phyloP scores from a whole-genome alignment of 2,888 invertebrate genomes.

The Drosophila sordidula region DNA sequence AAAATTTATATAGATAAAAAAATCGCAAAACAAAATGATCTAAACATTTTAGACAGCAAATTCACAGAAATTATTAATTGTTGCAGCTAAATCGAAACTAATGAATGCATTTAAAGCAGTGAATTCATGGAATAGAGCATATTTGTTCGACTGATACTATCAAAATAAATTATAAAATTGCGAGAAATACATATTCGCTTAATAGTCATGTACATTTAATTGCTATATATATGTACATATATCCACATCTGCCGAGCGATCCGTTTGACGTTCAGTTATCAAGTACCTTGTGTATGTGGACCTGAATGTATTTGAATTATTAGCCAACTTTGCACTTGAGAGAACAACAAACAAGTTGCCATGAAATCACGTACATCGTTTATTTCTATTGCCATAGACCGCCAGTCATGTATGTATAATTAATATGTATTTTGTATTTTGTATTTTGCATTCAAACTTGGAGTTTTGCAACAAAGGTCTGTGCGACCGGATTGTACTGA shows the following conservation, averaged over 20 bases:
- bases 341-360: conserved; percentile 38
- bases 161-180: neutral
- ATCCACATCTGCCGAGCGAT: too few relatives aligned
- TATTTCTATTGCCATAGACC: conserved; percentile 24
- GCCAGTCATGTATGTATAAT: conserved; percentile 47
- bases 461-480: conserved; percentile 54
- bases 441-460: conserved; percentile 65
- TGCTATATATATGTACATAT: conserved; percentile 4
- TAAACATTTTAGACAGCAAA: neutral
- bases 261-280: too few relatives aligned
- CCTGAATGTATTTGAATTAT: conserved; percentile 25
- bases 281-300: neutral
- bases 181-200: neutral
- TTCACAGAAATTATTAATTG: neutral
- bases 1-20: too few relatives aligned
- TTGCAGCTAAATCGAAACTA: neutral
- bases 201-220: conserved; percentile 24
- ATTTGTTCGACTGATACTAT: neutral
- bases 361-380: conserved; percentile 52
- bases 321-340: conserved; percentile 37
- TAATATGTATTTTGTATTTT: conserved; percentile 31
- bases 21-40: neutral
- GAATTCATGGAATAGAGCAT: neutral
- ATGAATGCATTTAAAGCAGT: neutral
- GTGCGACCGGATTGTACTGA: conserved; percentile 19